phyloP scores from a whole-genome alignment of 1,140 invertebrate genomes.

The Cotesia vestalis region DNA sequence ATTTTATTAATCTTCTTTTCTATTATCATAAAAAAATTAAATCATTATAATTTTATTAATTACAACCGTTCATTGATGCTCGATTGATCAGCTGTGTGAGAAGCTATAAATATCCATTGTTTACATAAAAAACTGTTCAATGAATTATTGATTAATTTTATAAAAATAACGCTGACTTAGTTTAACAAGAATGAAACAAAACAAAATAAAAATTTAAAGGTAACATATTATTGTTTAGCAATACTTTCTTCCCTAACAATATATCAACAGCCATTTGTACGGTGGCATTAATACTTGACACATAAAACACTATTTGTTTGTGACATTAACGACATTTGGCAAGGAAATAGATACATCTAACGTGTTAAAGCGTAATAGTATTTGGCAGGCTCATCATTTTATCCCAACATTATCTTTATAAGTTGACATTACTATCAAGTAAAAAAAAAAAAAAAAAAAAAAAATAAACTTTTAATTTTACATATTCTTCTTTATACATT shows the following conservation, averaged over 20 bases:
- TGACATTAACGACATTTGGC: constrained; percentile 36
- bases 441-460: too few relatives aligned
- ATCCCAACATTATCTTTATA: constrained; percentile 2
- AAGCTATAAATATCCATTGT: constrained; percentile 4
- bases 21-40: too few relatives aligned
- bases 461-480: too few relatives aligned
- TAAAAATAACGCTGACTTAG: neutral
- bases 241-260: neutral
- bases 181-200: neutral
- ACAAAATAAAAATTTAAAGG: neutral
- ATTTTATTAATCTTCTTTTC: too few relatives aligned
- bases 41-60: neutral
- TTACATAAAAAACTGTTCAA: neutral
- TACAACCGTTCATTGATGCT: constrained; percentile 9
- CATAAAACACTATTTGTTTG: constrained; percentile 23
- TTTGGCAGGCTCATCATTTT: constrained; percentile 10
- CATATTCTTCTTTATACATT: too few relatives aligned
- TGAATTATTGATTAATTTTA: neutral
- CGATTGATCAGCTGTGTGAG: constrained; percentile 33
- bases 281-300: constrained; percentile 16
- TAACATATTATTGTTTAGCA: neutral
- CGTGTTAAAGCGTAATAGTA: neutral
- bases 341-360: constrained; percentile 4
- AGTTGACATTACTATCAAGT: neutral
- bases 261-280: neutral